phyloP scores from a whole-genome alignment of 2,113 vertebrate genomes.

The Serilophus lunatus region DNA sequence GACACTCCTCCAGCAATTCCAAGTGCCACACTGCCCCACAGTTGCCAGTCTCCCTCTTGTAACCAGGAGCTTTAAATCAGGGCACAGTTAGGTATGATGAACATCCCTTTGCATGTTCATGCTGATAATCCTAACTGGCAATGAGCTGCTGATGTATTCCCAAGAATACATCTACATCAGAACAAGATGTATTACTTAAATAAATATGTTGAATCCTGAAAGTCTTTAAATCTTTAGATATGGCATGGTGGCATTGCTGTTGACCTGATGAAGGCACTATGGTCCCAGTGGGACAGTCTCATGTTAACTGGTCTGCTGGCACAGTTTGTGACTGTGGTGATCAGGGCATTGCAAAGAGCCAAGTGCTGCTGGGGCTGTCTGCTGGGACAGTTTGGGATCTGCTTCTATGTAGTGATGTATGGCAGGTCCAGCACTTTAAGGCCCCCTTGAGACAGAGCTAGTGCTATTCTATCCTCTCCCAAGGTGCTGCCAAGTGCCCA shows the following conservation, averaged over 20 bases:
- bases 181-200: background rate
- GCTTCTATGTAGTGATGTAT: background rate
- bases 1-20: background rate
- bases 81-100: background rate
- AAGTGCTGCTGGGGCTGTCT: background rate
- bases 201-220: background rate
- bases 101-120: background rate
- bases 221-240: background rate
- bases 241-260: rapidly evolving
- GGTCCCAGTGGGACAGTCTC: background rate
- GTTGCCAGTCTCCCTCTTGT: background rate
- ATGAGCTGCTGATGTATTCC: no score
- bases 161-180: no score
- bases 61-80: background rate
- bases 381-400: background rate
- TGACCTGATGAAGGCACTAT: background rate
- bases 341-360: background rate
- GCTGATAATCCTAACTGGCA: background rate
- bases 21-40: background rate
- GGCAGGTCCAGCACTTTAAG: background rate
- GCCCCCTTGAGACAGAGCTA: background rate
- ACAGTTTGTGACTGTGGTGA: background rate
- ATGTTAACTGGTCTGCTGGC: rapidly evolving
- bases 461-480: background rate
- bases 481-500: background rate